Evolutionary conservation across 1,140 invertebrate species (phyloP).

Genomic region (Drosophila kurseongensis): DNA sequence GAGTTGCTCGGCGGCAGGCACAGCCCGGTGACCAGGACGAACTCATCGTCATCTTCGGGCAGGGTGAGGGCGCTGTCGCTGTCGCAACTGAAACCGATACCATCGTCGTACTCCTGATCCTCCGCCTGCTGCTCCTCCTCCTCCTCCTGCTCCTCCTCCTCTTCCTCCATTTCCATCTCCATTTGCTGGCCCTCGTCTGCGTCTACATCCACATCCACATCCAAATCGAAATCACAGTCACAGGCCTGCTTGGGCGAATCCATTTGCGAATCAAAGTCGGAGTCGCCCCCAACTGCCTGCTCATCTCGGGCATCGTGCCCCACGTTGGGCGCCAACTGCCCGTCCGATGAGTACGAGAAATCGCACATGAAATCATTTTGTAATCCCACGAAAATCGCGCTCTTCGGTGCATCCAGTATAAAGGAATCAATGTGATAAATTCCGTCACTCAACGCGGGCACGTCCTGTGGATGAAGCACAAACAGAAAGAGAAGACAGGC

Average conservation of each 20-base stretch:
- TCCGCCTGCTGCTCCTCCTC: constrained; percentile 6
- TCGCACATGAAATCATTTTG: constrained; percentile 74
- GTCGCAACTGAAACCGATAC: constrained; percentile 76
- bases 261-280: constrained; percentile 24
- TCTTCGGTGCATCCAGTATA: constrained; percentile 78
- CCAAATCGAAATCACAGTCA: constrained; percentile 62
- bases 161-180: background rate
- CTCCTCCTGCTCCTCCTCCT: constrained; percentile 5
- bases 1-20: constrained; percentile 47
- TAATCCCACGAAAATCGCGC: constrained; percentile 83
- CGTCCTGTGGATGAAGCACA: constrained; percentile 78
- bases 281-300: constrained; percentile 17
- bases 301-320: constrained; percentile 11
- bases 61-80: constrained; percentile 66
- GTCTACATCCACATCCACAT: constrained; percentile 20
- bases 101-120: constrained; percentile 68
- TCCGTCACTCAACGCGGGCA: constrained; percentile 71
- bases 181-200: constrained; percentile 1
- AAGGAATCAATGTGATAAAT: constrained; percentile 84
- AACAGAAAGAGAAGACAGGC: constrained; percentile 59
- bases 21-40: constrained; percentile 38
- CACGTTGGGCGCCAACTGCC: constrained; percentile 14
- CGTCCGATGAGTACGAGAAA: constrained; percentile 55
- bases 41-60: constrained; percentile 53
- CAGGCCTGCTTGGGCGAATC: constrained; percentile 35